phyloP scores from a whole-genome alignment of 2,113 vertebrate genomes.

The Epinephelus moara region DNA sequence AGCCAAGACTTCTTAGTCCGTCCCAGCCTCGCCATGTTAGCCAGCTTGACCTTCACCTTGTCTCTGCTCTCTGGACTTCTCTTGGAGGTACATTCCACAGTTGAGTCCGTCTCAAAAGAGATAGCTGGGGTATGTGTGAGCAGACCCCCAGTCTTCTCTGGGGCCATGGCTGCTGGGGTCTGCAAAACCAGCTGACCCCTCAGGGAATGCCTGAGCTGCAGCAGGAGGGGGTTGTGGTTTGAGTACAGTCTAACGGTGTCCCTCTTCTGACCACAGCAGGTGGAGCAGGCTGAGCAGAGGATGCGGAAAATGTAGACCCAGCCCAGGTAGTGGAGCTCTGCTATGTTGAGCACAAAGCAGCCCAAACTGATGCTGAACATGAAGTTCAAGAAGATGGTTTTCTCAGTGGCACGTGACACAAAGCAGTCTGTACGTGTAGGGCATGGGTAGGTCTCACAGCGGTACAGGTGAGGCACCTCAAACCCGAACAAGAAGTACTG shows the following conservation, averaged over 20 bases:
- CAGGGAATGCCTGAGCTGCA: slow-evolving; percentile 76
- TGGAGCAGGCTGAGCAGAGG: slow-evolving; percentile 72
- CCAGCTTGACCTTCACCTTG: slow-evolving; percentile 59
- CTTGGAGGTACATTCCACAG: slow-evolving; percentile 68
- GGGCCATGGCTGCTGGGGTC: slow-evolving; percentile 40
- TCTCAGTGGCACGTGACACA: slow-evolving; percentile 79
- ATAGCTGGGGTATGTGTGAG: slow-evolving; percentile 62
- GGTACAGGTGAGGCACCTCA: slow-evolving; percentile 75
- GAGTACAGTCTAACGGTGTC: slow-evolving; percentile 41
- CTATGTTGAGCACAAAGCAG: slow-evolving; percentile 78
- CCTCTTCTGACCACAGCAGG: slow-evolving; percentile 66
- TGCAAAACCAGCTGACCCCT: slow-evolving; percentile 77
- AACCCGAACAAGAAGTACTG: slow-evolving; percentile 80
- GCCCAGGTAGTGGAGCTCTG: slow-evolving; percentile 77
- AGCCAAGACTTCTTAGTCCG: slow-evolving; percentile 76
- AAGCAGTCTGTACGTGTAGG: slow-evolving; percentile 78
- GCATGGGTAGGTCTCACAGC: slow-evolving; percentile 73
- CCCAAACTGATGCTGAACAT: slow-evolving; percentile 76
- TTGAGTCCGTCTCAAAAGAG: slow-evolving; percentile 75
- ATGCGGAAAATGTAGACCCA: slow-evolving; percentile 78
- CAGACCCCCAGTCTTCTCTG: slow-evolving; percentile 43
- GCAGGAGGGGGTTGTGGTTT: slow-evolving; percentile 67
- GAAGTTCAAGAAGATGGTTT: slow-evolving; percentile 82
- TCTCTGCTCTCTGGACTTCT: slow-evolving; percentile 66
- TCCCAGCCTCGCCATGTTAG: slow-evolving; percentile 64